Evolutionary conservation across 2,888 invertebrate species (phyloP).

Genomic region (Sinhomidia bicolor): DNA sequence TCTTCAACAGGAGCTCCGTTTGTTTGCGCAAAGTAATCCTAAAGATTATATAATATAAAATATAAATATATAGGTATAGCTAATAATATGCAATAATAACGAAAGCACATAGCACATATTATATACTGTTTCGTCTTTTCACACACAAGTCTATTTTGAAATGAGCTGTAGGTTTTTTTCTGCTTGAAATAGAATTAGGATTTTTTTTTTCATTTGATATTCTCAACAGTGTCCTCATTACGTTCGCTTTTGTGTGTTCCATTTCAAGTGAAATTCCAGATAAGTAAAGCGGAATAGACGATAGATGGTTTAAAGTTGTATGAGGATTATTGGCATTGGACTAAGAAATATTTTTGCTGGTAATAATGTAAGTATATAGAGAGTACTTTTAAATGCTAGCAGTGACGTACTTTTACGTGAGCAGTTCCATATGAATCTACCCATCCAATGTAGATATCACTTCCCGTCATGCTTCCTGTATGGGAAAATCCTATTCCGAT

Average conservation of each 20-base stretch:
- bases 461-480: constrained; percentile 81
- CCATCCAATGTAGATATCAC: constrained; percentile 82
- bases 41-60: constrained; percentile 13
- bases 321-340: not conserved
- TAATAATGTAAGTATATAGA: not conserved
- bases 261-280: not conserved
- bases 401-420: constrained; percentile 42
- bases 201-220: not conserved
- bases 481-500: constrained; percentile 82
- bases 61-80: too few relatives aligned
- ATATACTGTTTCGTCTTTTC: too few relatives aligned
- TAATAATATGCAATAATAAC: too few relatives aligned
- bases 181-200: not conserved
- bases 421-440: constrained; percentile 76
- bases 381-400: not conserved
- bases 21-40: constrained; percentile 81
- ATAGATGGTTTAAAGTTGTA: not conserved
- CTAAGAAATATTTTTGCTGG: too few relatives aligned
- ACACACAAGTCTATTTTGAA: too few relatives aligned
- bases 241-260: not conserved
- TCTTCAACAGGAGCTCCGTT: constrained; percentile 80
- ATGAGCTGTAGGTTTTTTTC: not conserved
- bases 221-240: too few relatives aligned
- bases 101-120: too few relatives aligned
- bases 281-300: not conserved